These are phyloP conservation scores for Chamaea fasciata DNA, from an alignment of 2,113 vertebrate species.

Conservation along the genomic window DNA sequence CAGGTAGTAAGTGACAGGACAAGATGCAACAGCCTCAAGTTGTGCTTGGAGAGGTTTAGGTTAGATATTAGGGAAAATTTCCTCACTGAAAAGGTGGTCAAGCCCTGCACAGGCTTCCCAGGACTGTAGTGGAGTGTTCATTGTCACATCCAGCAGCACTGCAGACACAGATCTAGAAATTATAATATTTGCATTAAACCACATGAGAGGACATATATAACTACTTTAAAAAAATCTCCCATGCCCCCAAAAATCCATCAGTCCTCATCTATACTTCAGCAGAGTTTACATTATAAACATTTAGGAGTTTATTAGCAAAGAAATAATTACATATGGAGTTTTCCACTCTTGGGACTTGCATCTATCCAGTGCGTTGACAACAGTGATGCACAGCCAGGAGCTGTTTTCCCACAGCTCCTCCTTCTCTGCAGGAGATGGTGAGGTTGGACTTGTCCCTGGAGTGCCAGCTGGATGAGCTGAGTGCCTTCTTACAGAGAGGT, in stretches of 20 bases:
- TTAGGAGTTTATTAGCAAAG: background rate
- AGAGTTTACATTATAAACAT: background rate
- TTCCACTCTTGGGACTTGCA: background rate
- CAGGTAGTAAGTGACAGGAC: background rate
- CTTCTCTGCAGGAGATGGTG: background rate
- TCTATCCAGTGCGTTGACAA: too few relatives aligned
- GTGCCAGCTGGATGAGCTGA: background rate
- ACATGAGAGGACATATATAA: background rate
- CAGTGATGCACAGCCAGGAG: accelerated
- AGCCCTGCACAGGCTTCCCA: background rate
- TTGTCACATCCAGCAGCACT: background rate
- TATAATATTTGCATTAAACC: background rate
- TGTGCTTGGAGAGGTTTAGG: background rate
- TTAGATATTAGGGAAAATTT: background rate
- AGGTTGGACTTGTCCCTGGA: background rate
- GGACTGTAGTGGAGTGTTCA: background rate
- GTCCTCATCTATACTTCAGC: background rate
- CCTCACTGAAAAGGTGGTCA: background rate
- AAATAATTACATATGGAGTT: background rate
- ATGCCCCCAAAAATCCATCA: background rate
- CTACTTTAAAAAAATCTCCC: background rate
- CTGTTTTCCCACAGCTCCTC: background rate
- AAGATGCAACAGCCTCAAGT: background rate
- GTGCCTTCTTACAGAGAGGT: background rate
- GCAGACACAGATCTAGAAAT: background rate